A percentile compares a stretch with the other conserved stretches of the same genome.
phyloP scores from a whole-genome alignment of 1,140 invertebrate species.

The Bombus cullumanus region DNA sequence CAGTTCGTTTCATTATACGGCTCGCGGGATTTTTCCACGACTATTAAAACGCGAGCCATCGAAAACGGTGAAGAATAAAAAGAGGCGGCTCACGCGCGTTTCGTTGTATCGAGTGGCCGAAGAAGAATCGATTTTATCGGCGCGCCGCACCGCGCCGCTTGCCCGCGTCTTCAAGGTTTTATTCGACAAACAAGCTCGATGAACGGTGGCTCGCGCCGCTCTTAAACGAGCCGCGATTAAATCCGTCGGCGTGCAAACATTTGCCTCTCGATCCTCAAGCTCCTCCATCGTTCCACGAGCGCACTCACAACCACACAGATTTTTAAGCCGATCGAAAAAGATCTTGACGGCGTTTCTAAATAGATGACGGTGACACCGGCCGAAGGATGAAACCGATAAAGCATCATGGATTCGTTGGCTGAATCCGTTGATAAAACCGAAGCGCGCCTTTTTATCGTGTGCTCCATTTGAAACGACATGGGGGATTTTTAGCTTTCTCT shows the following conservation, averaged over 20 bases:
- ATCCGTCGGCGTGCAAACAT: constrained; percentile 10
- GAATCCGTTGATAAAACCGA: constrained; percentile 19
- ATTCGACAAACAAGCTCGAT: neutral
- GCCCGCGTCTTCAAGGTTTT: constrained; percentile 3
- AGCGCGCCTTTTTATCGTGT: neutral
- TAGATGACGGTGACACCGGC: neutral
- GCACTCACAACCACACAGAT: neutral
- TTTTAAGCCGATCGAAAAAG: neutral
- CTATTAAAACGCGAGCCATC: too few relatives aligned
- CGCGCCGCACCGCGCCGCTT: too few relatives aligned
- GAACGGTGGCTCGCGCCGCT: neutral
- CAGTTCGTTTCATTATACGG: neutral
- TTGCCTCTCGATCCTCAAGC: constrained; percentile 19
- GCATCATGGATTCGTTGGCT: neutral
- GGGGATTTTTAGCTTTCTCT: neutral
- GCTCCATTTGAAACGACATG: neutral
- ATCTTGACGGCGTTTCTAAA: neutral
- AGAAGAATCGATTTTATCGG: constrained; percentile 8
- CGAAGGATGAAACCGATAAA: constrained; percentile 19
- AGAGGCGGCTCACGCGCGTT: too few relatives aligned
- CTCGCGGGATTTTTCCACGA: too few relatives aligned
- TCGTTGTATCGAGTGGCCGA: neutral
- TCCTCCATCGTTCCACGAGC: neutral
- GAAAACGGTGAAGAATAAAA: too few relatives aligned
- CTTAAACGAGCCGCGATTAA: constrained; percentile 13